Percentiles rank a stretch among this genome's conserved stretches.
phyloP scores from a whole-genome alignment of 2,797 vertebrate genomes.

The Artibeus lituratus region DNA sequence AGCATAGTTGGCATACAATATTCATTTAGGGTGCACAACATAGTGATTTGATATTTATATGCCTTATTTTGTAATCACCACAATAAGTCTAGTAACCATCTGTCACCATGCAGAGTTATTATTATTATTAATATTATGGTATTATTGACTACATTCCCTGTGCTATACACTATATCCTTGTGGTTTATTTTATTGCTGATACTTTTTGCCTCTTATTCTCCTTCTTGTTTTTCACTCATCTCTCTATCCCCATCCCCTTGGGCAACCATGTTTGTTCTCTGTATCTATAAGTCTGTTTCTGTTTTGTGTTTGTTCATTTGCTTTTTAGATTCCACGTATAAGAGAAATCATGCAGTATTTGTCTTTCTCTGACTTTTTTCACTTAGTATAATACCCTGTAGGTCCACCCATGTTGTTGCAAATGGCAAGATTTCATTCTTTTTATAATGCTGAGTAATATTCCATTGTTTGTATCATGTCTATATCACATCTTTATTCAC shows the following conservation, averaged over 20 bases:
- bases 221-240: neutral
- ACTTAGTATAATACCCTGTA: neutral
- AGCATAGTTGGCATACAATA: neutral
- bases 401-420: too few species aligned
- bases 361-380: neutral
- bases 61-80: neutral
- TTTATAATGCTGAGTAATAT: neutral
- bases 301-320: neutral
- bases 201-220: neutral
- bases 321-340: neutral
- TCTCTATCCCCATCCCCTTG: neutral
- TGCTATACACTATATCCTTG: neutral
- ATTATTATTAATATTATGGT: too few species aligned
- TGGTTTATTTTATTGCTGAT: neutral
- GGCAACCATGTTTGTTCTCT: neutral
- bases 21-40: neutral
- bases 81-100: neutral
- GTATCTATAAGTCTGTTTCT: neutral
- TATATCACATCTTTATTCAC: neutral
- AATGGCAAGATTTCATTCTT: neutral
- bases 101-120: neutral
- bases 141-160: too few species aligned
- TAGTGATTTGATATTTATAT: neutral
- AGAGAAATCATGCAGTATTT: neutral
- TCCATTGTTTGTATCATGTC: too few species aligned